Conservation (phyloP, 2,113 vertebrate genomes). For the Chlamydotis undulata region DNA sequence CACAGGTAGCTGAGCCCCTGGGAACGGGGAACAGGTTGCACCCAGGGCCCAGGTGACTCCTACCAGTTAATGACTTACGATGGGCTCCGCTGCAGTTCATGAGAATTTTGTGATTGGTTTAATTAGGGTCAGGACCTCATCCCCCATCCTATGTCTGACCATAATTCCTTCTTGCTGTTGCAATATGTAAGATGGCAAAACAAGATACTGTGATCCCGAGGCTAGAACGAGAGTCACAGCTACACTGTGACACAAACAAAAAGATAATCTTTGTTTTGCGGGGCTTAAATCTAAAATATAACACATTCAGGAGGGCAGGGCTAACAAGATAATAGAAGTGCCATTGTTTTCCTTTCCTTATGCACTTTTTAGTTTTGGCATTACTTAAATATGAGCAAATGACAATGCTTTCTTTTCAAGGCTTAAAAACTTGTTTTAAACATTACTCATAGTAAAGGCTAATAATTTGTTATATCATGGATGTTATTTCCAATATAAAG, state of each 20-base stretch:
- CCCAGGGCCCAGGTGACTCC: neutral
- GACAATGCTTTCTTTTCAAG: neutral
- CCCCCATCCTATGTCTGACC: neutral
- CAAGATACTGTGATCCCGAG: neutral
- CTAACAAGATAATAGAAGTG: neutral
- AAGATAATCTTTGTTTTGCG: neutral
- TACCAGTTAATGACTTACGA: accelerated
- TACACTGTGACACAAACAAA: neutral
- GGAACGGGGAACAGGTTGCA: accelerated
- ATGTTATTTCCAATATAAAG: neutral
- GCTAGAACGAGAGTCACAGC: neutral
- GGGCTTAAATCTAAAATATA: neutral
- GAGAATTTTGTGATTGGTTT: neutral
- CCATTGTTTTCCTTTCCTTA: neutral
- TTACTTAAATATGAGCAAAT: neutral
- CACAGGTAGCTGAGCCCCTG: neutral
- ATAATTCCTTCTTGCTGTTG: neutral
- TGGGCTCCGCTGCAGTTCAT: neutral
- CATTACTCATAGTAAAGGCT: neutral
- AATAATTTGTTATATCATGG: neutral
- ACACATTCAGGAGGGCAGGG: neutral
- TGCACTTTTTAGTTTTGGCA: neutral
- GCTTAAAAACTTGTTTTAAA: neutral
- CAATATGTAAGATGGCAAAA: neutral
- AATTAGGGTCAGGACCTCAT: neutral